Conservation (phyloP, 2,113 vertebrate species). For the Otocyon megalotis region DNA sequence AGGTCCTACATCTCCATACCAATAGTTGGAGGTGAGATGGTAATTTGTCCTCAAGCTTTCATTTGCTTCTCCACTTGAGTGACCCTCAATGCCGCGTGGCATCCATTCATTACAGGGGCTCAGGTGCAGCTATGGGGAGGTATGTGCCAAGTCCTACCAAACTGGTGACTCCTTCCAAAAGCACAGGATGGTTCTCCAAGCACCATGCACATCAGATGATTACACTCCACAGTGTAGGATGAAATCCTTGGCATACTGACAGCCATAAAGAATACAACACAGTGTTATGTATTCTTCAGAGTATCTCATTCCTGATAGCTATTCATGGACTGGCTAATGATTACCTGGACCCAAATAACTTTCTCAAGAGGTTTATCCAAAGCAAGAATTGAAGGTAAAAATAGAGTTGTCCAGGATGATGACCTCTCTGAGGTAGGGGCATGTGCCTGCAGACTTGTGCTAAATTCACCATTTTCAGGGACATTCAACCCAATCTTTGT, state of each 20-base stretch:
- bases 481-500: neutral
- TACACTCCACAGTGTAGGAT: neutral
- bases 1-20: conserved; percentile 66
- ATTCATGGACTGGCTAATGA: neutral
- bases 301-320: neutral
- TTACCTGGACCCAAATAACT: neutral
- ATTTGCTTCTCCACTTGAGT: conserved; percentile 70
- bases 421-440: neutral
- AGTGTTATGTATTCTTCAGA: conserved; percentile 7
- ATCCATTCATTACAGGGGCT: conserved; percentile 63
- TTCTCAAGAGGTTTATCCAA: conserved; percentile 48
- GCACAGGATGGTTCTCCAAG: conserved; percentile 67
- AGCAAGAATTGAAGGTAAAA: conserved; percentile 38
- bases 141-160: conserved; percentile 51
- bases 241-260: conserved; percentile 31
- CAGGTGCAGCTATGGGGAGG: conserved; percentile 52
- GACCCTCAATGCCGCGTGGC: neutral
- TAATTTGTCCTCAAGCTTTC: conserved; percentile 68
- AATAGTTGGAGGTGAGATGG: conserved; percentile 46
- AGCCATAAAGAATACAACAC: neutral
- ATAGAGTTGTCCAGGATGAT: neutral
- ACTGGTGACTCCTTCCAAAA: conserved; percentile 65
- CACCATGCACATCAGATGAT: conserved; percentile 23
- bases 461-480: neutral
- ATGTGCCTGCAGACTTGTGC: neutral